phyloP scores from a whole-genome alignment of 2,797 vertebrate species.

The Australoheros facetus region DNA sequence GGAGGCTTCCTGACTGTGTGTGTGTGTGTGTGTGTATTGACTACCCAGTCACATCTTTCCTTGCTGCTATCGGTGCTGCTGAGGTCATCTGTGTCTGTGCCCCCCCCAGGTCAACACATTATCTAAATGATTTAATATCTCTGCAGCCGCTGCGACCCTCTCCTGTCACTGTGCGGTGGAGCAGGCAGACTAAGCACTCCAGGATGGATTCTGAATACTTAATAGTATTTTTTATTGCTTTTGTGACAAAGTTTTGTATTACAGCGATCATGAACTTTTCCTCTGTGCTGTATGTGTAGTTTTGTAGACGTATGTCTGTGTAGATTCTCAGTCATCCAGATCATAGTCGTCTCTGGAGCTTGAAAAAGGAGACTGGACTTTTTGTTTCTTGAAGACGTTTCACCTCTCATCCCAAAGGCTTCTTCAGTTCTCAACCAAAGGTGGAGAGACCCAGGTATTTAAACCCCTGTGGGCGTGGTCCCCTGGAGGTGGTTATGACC shows the following conservation, averaged over 20 bases:
- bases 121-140: conserved; percentile 76
- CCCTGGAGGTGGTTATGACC: too few relatives aligned
- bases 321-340: too few relatives aligned
- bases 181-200: conserved; percentile 46
- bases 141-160: conserved; percentile 39
- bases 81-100: conserved; percentile 57
- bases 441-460: too few relatives aligned
- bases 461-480: too few relatives aligned
- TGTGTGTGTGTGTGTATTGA: conserved; percentile 18
- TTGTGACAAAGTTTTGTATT: conserved; percentile 29
- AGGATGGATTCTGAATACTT: conserved; percentile 52
- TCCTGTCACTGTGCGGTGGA: conserved; percentile 56
- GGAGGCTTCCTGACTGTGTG: conserved; percentile 22
- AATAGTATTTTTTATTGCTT: conserved; percentile 21
- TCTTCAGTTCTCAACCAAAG: too few relatives aligned
- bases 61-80: conserved; percentile 32
- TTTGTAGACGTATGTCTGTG: background rate
- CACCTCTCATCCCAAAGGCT: too few relatives aligned
- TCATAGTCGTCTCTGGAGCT: too few relatives aligned
- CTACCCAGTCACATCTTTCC: conserved; percentile 62
- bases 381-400: too few relatives aligned
- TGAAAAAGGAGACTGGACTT: too few relatives aligned
- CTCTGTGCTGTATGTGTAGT: background rate
- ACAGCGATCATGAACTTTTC: conserved; percentile 22
- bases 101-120: conserved; percentile 67